Base-by-base conservation (phyloP, 1,140 invertebrate genomes). In the Camponotus vicinus region DNA sequence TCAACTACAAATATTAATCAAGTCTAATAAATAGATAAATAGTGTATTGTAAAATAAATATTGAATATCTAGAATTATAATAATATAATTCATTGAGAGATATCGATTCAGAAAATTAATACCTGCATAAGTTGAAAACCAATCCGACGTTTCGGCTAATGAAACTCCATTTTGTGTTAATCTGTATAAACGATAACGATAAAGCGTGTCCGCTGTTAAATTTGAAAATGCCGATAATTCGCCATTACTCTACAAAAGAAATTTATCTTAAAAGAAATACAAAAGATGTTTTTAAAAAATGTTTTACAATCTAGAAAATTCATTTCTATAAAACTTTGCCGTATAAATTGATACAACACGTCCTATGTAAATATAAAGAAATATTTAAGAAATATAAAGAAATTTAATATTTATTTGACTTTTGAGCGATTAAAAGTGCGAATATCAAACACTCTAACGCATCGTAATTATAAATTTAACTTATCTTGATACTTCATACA, bases 61-160 rank as follows among this genome's bases (percentile, higher is more conserved):
- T 57, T n/a, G n/a, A 75, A 40, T 57, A 52, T 71, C 27, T 57
- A 42, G 18, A 15, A 67, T 11, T 21, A 6, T 11, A 6, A 8
- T 32, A 63, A 11, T 11, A 32, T 27, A 32, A 32, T 15, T 6
- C 9, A 9, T 2, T 8, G 2, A 64, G 21, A 59, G 8, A 21
- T 13, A 45, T 40, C 2, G 18, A 32, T 82, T 49, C 11, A n/a
- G 8, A 49, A 11, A 15, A 71, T 78, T 27, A 64, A 70, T 83
- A 92, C 86, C 86, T 42, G 64, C 61, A 32, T 88, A 88, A 42
- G 93, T 93, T 18, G 69, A 45, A 76, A 93, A 93, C 92, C 90
- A 92, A 27, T 84, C 27, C 0, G 92, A 89, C 3, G 83, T 76
- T 89, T 93, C 90, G 3, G 92, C 67, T 37, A 59, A 59, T 7